phyloP scores from a whole-genome alignment of 2,113 vertebrate species.

The Oncorhynchus clarkii region DNA sequence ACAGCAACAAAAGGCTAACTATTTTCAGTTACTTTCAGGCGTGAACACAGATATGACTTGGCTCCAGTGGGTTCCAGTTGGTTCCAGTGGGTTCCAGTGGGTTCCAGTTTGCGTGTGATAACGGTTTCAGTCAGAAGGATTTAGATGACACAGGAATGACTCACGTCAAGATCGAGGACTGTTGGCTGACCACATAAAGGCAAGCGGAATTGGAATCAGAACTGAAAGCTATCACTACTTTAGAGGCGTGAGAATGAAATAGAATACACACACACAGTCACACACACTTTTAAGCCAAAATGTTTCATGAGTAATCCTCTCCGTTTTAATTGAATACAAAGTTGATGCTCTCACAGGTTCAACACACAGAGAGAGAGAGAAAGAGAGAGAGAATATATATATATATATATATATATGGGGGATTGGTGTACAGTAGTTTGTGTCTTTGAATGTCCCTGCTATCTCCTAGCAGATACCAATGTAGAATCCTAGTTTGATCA shows the following conservation, averaged over 20 bases:
- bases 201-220: conserved; percentile 13
- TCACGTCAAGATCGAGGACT: conserved; percentile 3
- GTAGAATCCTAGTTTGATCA: too few species aligned
- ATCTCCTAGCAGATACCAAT: conserved; percentile 59
- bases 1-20: too few species aligned
- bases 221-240: conserved; percentile 30
- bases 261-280: conserved; percentile 3
- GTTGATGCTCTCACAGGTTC: conserved; percentile 37
- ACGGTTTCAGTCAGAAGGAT: not conserved
- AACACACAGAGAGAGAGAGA: conserved; percentile 4
- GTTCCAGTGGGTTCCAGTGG: not conserved
- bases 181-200: conserved; percentile 10
- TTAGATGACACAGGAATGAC: not conserved
- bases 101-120: not conserved
- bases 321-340: conserved; percentile 56
- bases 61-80: not conserved
- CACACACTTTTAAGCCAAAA: conserved; percentile 21
- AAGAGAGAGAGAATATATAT: too few species aligned
- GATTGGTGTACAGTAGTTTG: conserved; percentile 2
- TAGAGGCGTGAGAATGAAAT: conserved; percentile 21
- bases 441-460: conserved; percentile 49
- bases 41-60: too few species aligned
- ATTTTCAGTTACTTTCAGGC: too few species aligned
- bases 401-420: conserved; percentile 5
- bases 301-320: conserved; percentile 54